phyloP scores from a whole-genome alignment of 2,888 invertebrate species.

The Didymodactylos carnosus region DNA sequence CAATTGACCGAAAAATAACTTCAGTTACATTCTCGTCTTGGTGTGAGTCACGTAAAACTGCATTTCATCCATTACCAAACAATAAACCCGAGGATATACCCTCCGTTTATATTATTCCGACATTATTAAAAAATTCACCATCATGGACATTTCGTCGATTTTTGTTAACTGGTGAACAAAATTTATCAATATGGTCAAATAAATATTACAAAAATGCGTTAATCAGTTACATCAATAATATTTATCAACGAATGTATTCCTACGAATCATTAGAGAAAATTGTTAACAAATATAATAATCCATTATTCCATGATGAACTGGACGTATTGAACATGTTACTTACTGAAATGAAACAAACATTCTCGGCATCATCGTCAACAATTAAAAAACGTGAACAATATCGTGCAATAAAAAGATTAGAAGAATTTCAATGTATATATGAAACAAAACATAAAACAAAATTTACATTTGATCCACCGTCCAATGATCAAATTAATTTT shows the following conservation, averaged over 20 bases:
- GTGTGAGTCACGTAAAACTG: too few relatives aligned
- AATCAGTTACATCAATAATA: neutral
- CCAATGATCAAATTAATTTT: neutral
- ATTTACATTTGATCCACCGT: neutral
- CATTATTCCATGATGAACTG: neutral
- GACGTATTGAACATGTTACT: neutral
- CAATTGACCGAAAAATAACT: too few relatives aligned
- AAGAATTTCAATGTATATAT: neutral
- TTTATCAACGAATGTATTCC: neutral
- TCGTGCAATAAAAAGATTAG: neutral
- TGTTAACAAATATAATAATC: neutral
- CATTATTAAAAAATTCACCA: too few relatives aligned
- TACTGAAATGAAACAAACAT: neutral
- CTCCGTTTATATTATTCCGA: too few relatives aligned
- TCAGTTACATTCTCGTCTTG: too few relatives aligned
- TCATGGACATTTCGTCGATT: too few relatives aligned
- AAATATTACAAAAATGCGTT: neutral
- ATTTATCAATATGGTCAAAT: neutral
- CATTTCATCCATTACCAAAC: too few relatives aligned
- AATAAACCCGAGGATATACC: too few relatives aligned
- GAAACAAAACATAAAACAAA: neutral
- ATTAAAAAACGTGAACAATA: neutral
- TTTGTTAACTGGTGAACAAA: too few relatives aligned
- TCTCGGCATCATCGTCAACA: neutral
- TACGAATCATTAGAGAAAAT: neutral